Evolutionary conservation across 2,797 vertebrate species (phyloP), one percentile per base, ranked within the genome.

Genomic region (Myiothlypis coronata): DNA sequence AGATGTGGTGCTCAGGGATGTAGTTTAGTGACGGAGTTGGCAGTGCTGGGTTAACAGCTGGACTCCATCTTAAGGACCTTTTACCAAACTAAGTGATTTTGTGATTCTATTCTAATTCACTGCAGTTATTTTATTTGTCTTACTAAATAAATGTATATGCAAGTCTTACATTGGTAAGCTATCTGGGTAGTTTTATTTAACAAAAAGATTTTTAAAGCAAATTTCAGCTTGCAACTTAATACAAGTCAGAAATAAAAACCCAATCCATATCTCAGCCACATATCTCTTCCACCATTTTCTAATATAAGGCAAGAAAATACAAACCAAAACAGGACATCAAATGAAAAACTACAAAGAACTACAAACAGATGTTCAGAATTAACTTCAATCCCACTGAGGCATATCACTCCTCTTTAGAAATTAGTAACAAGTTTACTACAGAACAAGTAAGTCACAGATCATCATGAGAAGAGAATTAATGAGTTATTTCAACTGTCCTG

Each of bases 321-420:
- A 88, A 90, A 81, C 16, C 50, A 82, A 91, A 90, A 27, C 32
- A 92, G 34, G 64, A 63, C n/a, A 72, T 49, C 56, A 70, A 65
- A 93, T 70, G 59, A 68, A 74, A 74, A 89, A 68, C 64, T 83
- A 87, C 75, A 87, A 84, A 94, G 69, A 83, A 68, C 43, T 57
- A 57, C 0, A 5, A 87, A 46, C 87, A 92, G 60, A 93, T 92
- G 76, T 83, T 67, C 39, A 41, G 21, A 68, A 86, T 93, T 92
- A 91, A 87, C 72, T 89, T 81, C 57, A 78, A 60, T 87, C 60
- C 79, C 79, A 64, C 56, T 0, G 19, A 80, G 67, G 28, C 47
- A 11, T 89, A 92, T 82, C 39, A 59, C 39, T 87, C 82, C 67
- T 87, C 55, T 76, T 94, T 70, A 84, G 83, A 87, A 94, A 93